A percentile compares a stretch with the other conserved stretches of the same genome.
Evolutionary conservation across 1,140 invertebrate species (phyloP).

Genomic region (Drosophila hydei): DNA sequence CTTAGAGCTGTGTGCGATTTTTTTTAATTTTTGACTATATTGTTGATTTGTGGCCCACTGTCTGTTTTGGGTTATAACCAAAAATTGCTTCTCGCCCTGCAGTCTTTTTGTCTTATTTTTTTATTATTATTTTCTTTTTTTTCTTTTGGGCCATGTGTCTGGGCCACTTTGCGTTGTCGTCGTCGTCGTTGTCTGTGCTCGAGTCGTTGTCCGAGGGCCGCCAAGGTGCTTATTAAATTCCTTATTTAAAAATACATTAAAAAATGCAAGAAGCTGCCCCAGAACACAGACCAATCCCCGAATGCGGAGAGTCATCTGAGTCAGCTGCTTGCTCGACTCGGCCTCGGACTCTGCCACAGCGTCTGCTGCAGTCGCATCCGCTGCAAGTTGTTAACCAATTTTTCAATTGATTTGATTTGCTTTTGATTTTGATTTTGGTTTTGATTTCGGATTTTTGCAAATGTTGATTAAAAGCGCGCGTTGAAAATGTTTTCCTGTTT

Average conservation of each 20-base stretch:
- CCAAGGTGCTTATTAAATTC: conserved; percentile 83
- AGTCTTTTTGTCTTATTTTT: conserved; percentile 43
- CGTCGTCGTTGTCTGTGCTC: conserved; percentile 39
- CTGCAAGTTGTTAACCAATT: conserved; percentile 44
- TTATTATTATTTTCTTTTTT: conserved; percentile 19
- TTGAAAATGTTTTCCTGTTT: conserved; percentile 73
- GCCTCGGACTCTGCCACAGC: conserved; percentile 20
- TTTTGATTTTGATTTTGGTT: conserved; percentile 71
- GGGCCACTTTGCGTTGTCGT: conserved; percentile 80
- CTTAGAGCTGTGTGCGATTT: too few species aligned
- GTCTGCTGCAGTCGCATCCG: conserved; percentile 39
- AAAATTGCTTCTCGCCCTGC: conserved; percentile 70
- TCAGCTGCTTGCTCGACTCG: conserved; percentile 18
- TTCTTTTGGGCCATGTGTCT: conserved; percentile 67
- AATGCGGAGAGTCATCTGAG: conserved; percentile 12
- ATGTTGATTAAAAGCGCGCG: conserved; percentile 76
- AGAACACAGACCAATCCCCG: conserved; percentile 54
- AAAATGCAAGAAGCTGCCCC: conserved; percentile 79
- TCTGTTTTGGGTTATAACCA: conserved; percentile 27
- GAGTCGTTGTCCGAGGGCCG: conserved; percentile 66
- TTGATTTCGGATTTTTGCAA: conserved; percentile 61
- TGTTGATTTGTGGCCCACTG: conserved; percentile 44
- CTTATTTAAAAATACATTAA: conserved; percentile 83
- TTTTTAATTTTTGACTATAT: conserved; percentile 1
- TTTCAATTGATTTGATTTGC: conserved; percentile 64